phyloP scores from a whole-genome alignment of 2,797 vertebrate species.

The Enteromius thamalakanensis region DNA sequence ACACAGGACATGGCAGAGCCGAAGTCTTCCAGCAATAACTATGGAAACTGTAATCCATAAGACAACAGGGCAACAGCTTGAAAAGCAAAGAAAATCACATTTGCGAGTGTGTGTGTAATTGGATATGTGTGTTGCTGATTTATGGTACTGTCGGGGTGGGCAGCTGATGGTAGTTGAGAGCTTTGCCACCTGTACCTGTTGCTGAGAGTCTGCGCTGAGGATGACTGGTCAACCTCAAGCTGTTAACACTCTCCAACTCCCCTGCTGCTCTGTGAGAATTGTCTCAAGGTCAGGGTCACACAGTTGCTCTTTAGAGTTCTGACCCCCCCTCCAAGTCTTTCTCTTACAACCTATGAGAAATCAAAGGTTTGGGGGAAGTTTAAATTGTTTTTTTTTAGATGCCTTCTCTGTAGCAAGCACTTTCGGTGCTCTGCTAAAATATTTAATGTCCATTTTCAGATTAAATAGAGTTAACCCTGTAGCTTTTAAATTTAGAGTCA shows the following conservation, averaged over 20 bases:
- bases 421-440: neutral
- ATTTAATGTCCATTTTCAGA: neutral
- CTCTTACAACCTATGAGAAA: neutral
- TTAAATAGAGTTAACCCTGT: neutral
- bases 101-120: slow-evolving; percentile 3
- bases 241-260: slow-evolving; percentile 65
- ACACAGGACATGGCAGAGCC: slow-evolving; percentile 68
- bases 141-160: slow-evolving; percentile 51
- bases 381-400: neutral
- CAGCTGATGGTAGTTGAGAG: slow-evolving; percentile 44
- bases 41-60: slow-evolving; percentile 48
- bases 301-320: slow-evolving; percentile 25
- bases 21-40: slow-evolving; percentile 16
- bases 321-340: neutral
- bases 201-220: slow-evolving; percentile 46
- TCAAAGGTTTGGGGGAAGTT: too few relatives aligned
- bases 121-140: slow-evolving; percentile 27
- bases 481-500: neutral
- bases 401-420: neutral
- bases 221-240: slow-evolving; percentile 52
- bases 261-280: slow-evolving; percentile 61
- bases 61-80: neutral
- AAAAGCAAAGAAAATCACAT: slow-evolving; percentile 3
- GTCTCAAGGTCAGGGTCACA: slow-evolving; percentile 59
- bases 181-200: slow-evolving; percentile 40